phyloP scores from a whole-genome alignment of 2,888 invertebrate genomes.

The Brenthis daphne region DNA sequence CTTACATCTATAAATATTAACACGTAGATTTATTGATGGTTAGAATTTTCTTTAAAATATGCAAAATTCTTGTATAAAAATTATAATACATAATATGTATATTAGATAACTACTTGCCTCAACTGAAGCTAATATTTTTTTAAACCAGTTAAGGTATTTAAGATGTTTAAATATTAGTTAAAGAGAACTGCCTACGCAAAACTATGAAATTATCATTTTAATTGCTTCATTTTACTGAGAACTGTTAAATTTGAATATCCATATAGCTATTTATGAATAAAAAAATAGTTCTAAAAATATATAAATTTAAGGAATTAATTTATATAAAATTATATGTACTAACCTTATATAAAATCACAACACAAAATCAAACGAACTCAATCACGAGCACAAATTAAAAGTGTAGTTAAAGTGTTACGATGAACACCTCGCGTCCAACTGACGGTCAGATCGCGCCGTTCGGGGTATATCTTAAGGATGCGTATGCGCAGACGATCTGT shows the following conservation, averaged over 20 bases:
- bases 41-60: background rate
- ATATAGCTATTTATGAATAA: too few species aligned
- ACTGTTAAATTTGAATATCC: too few species aligned
- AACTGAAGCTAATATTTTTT: background rate
- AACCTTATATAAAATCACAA: slow-evolving; percentile 12
- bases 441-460: slow-evolving; percentile 44
- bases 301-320: too few species aligned
- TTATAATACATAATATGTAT: background rate
- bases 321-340: background rate
- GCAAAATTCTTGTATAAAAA: background rate
- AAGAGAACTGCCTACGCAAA: background rate
- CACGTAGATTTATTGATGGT: too few species aligned
- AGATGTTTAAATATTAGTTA: background rate
- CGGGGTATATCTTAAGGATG: slow-evolving; percentile 48
- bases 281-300: too few species aligned
- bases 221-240: too few species aligned
- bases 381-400: slow-evolving; percentile 16
- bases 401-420: slow-evolving; percentile 28
- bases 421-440: slow-evolving; percentile 49
- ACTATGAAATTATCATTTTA: too few species aligned
- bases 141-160: background rate
- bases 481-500: slow-evolving; percentile 41
- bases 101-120: background rate
- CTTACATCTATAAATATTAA: background rate
- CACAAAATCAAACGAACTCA: slow-evolving; percentile 13